A percentile compares a stretch with the other conserved stretches of the same genome.
Evolutionary conservation across 2,888 invertebrate genomes (phyloP).

Genomic region (Leucoptera coffeella): DNA sequence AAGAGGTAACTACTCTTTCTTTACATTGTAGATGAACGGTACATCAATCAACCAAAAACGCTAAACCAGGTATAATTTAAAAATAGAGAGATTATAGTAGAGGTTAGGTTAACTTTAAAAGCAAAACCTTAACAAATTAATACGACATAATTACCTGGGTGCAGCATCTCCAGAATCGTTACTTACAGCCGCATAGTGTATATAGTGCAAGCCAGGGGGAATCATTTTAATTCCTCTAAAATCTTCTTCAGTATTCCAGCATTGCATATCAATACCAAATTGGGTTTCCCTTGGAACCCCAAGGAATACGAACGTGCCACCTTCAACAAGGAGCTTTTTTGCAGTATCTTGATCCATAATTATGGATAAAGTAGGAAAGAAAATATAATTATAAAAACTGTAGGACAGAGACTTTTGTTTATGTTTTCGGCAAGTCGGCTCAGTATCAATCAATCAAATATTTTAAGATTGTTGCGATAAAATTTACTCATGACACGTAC

Average conservation of each 20-base stretch:
- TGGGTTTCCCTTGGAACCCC: constrained; percentile 88
- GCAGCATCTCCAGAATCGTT: constrained; percentile 57
- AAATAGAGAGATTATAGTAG: too few relatives aligned
- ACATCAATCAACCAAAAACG: too few relatives aligned
- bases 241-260: constrained; percentile 84
- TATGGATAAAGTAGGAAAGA: not conserved
- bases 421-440: too few relatives aligned
- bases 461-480: too few relatives aligned
- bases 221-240: constrained; percentile 98
- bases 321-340: constrained; percentile 67
- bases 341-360: constrained; percentile 71
- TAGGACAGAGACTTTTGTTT: constrained; percentile 1
- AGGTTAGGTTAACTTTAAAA: too few relatives aligned
- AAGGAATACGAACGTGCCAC: constrained; percentile 76
- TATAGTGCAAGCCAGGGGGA: constrained; percentile 90
- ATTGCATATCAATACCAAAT: constrained; percentile 85
- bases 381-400: not conserved
- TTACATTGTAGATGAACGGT: too few relatives aligned
- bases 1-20: too few relatives aligned
- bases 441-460: too few relatives aligned
- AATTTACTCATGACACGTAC: too few relatives aligned
- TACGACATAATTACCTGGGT: constrained; percentile 45
- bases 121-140: constrained; percentile 3
- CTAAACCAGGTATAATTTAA: too few relatives aligned
- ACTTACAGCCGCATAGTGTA: constrained; percentile 76